Evolutionary conservation across 2,797 vertebrate species (phyloP), one percentile per base, ranked within the genome.

Genomic region (Toxotes lorentzi): DNA sequence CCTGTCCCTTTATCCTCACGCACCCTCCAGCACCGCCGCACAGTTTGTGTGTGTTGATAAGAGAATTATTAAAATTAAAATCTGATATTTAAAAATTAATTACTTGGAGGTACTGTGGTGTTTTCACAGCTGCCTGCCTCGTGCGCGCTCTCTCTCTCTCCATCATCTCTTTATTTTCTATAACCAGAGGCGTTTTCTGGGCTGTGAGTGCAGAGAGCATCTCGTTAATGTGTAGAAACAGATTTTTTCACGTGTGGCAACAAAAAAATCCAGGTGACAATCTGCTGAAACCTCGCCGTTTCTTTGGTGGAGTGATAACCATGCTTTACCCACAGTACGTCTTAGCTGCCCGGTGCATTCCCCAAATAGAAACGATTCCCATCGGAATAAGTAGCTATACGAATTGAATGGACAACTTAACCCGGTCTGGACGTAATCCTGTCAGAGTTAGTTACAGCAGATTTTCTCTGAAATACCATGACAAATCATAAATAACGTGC

Each of bases 391-490:
- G 47, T 72, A 38, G 69, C 40, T 50, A 23, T 5, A 51, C 58
- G 69, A 54, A 60, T 10, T 47, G 58, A 83, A 23, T 17, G 43
- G 13, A 68, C 14, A 7, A 38, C 40, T 61, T 47, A 56, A 80
- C 59, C 38, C 13, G 2, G 43, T 38, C 40, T 70, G 19, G 38
- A 1, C 5, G 30, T 86, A 76, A 89, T 85, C 81, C 81, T 73
- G 79, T 88, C 81, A 84, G 79, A 89, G 76, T 87, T 84, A 82
- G 48, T 81, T 47, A 32, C 57, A 63, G 73, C 68, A 83, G 88
- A 92, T 93, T 91, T 94, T 72, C 51, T 58, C 63, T 17, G 35
- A 73, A 69, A 71, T 71, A 73, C 73, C 24, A 38, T 64, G 75
- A 85, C 80, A 88, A 86, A 79, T 88, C 79, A 84, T 89, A 83